These are phyloP conservation scores for Acrobasis consociella DNA, from an alignment of 2,888 invertebrate species.

Conservation along the genomic window DNA sequence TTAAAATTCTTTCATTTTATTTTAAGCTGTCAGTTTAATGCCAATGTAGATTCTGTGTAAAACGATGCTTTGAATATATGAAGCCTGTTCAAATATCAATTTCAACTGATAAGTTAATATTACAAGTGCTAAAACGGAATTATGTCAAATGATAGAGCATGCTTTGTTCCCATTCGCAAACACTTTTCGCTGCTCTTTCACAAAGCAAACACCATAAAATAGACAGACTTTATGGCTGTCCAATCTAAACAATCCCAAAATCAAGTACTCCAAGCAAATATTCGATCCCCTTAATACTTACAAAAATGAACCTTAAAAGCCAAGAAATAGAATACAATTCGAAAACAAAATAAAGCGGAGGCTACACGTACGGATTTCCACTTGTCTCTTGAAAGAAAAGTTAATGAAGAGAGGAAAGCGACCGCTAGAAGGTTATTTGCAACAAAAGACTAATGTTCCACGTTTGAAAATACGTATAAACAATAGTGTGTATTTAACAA, in stretches of 20 bases:
- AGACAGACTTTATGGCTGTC: conserved; percentile 50
- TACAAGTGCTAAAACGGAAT: not conserved
- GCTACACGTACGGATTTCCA: conserved; percentile 51
- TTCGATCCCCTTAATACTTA: conserved; percentile 32
- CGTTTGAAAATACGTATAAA: conserved; percentile 44
- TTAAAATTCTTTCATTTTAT: conserved; percentile 3
- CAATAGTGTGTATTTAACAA: conserved; percentile 23
- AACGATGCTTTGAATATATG: conserved; percentile 6
- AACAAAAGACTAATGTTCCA: conserved; percentile 55
- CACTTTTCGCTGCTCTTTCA: conserved; percentile 38
- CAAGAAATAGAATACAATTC: conserved; percentile 34
- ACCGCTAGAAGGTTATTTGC: conserved; percentile 52
- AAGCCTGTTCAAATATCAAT: conserved; percentile 13
- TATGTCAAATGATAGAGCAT: not conserved
- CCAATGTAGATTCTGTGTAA: conserved; percentile 9
- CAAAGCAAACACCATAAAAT: conserved; percentile 48
- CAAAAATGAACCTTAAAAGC: conserved; percentile 32
- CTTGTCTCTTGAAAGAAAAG: conserved; percentile 53
- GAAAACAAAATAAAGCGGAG: conserved; percentile 35
- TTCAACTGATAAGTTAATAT: not conserved
- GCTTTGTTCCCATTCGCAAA: conserved; percentile 13
- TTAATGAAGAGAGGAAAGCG: conserved; percentile 61
- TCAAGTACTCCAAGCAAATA: conserved; percentile 29
- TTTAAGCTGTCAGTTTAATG: not conserved
- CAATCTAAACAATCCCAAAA: conserved; percentile 50